Base-by-base conservation (phyloP, 1,140 invertebrate species). In the Drosophila arizonae region DNA sequence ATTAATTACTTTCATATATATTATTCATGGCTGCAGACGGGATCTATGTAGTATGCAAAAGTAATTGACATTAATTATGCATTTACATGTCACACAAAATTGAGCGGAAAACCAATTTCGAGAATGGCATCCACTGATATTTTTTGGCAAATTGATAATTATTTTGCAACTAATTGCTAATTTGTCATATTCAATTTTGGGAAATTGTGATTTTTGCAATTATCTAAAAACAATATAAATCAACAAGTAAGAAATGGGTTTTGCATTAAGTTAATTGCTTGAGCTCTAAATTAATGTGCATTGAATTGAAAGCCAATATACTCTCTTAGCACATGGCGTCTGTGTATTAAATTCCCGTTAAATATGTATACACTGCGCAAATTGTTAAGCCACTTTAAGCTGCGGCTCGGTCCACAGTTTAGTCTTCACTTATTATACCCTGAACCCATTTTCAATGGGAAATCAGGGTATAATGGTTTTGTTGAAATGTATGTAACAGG, bases 361-460 rank as follows among this genome's bases (percentile, higher is more conserved):
- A 75, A 54, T 75, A 66, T 63, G 10, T 36, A 36, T 9, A 36
- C 33, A 76, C 72, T 57, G 76, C 62, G 62, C 17, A 78, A 67
- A 76, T 62, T 60, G 17, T 39, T 39, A 43, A 57, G 61, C 64
- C 65, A 73, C 26, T 67, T 64, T 24, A 56, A 45, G 36, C 39
- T 48, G 51, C 41, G 8, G 52, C 43, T 51, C 24, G 11, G 54
- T 51, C 46, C 17, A 4, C 13, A 57, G 17, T 71, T 58, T 56
- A 55, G 52, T 41, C 17, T 61, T 66, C 45, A 39, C 36, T 39
- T 39, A n/a, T n/a, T n/a, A n/a, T n/a, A n/a, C n/a, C n/a, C n/a
- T n/a, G n/a, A n/a, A n/a, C n/a, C n/a, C n/a, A n/a, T n/a, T n/a
- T n/a, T n/a, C n/a, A n/a, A n/a, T n/a, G n/a, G n/a, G n/a, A n/a